These are phyloP conservation scores for Anniella stebbinsi DNA, from an alignment of 2,797 vertebrate genomes.

Conservation along the genomic window DNA sequence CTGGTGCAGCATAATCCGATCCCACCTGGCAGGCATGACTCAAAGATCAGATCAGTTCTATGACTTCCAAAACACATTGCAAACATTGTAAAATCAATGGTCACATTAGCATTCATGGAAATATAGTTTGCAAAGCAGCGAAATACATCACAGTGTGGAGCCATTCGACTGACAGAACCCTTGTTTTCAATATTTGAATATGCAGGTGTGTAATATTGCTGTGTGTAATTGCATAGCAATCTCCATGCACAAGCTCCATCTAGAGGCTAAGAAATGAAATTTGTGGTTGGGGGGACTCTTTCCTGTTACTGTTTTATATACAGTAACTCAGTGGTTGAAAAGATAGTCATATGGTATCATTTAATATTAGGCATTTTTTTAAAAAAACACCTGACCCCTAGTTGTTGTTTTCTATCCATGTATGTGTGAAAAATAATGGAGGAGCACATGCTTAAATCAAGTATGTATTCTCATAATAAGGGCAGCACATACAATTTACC, in stretches of 20 bases:
- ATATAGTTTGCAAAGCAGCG: slow-evolving; percentile 20
- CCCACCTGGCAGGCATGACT: background rate
- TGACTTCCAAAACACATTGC: background rate
- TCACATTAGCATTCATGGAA: background rate
- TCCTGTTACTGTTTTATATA: background rate
- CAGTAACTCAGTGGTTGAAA: background rate
- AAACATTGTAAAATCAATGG: background rate
- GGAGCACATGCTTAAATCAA: background rate
- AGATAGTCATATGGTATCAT: background rate
- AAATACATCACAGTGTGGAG: slow-evolving; percentile 21
- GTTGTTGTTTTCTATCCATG: too few species aligned
- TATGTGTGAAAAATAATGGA: background rate
- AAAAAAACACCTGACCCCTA: too few species aligned
- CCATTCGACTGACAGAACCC: background rate
- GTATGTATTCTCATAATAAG: background rate
- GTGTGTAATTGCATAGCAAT: background rate
- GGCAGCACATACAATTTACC: background rate
- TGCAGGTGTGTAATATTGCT: background rate
- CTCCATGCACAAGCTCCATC: slow-evolving; percentile 20
- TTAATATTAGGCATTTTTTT: background rate
- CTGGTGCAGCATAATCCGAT: background rate
- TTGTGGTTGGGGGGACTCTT: background rate
- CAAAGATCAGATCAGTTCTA: slow-evolving; percentile 2
- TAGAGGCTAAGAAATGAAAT: slow-evolving; percentile 22
- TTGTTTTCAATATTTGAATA: slow-evolving; percentile 23